Conservation (phyloP, 2,113 vertebrate species). For the Aspidoscelis tigris region DNA sequence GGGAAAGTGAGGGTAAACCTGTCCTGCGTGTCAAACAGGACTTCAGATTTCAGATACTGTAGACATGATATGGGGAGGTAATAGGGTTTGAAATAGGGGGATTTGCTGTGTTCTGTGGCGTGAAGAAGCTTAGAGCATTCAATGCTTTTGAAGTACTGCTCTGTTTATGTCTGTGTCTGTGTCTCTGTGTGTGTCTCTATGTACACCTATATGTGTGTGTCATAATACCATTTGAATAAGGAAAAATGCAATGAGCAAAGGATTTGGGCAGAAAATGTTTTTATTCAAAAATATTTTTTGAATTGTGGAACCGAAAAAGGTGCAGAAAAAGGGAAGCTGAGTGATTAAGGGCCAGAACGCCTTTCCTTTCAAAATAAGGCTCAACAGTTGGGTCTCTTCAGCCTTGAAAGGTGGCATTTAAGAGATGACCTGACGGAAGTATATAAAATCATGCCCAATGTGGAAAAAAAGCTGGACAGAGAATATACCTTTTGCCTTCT, state of each 20-base stretch:
- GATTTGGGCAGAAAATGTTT: not conserved
- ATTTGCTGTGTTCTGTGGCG: not conserved
- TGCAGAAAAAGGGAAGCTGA: too few relatives aligned
- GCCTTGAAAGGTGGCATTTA: too few relatives aligned
- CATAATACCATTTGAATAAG: not conserved
- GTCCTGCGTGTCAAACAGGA: not conserved
- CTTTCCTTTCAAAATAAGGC: too few relatives aligned
- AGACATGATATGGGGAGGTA: not conserved
- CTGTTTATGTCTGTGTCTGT: not conserved
- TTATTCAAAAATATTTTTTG: too few relatives aligned
- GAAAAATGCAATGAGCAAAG: not conserved
- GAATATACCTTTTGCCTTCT: too few relatives aligned
- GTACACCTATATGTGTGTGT: not conserved
- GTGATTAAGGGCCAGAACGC: too few relatives aligned
- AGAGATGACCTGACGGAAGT: too few relatives aligned
- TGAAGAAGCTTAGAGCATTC: not conserved
- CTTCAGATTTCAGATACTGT: not conserved
- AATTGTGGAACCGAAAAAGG: too few relatives aligned
- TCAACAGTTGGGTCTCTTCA: too few relatives aligned
- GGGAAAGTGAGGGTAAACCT: constrained; percentile 40
- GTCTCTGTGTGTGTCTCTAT: not conserved
- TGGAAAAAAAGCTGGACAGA: too few relatives aligned
- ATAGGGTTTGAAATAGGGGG: not conserved
- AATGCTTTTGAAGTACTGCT: not conserved
- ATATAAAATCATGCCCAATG: too few relatives aligned